Evolutionary conservation across 2,113 vertebrate species (phyloP).

Genomic region (Urocitellus parryii): DNA sequence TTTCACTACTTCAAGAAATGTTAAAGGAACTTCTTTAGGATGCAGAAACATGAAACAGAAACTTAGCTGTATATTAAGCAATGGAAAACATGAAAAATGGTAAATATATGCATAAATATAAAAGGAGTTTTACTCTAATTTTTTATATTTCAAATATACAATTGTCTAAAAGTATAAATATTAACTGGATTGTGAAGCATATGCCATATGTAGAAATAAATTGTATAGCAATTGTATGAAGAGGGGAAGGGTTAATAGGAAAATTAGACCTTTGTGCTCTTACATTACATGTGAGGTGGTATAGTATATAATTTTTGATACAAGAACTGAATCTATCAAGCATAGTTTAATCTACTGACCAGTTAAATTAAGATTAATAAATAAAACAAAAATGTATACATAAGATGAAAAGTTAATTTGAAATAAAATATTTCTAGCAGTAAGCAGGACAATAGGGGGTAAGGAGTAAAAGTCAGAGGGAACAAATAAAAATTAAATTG

Average conservation of each 20-base stretch:
- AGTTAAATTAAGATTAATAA: background rate
- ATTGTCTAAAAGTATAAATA: background rate
- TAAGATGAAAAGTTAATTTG: background rate
- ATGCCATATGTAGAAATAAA: background rate
- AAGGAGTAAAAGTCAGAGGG: background rate
- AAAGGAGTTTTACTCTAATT: background rate
- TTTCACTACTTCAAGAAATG: background rate
- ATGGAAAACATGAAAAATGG: background rate
- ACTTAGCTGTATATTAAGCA: background rate
- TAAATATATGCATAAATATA: background rate
- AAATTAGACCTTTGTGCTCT: background rate
- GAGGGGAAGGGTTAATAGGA: background rate
- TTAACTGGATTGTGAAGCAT: background rate
- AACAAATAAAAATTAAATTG: background rate
- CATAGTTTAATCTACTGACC: background rate
- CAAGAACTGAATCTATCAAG: background rate
- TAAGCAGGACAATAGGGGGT: background rate
- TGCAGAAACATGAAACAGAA: background rate
- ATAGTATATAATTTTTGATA: background rate
- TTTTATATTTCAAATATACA: background rate
- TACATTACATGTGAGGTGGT: no score
- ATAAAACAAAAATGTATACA: conserved; percentile 1
- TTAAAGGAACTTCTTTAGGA: background rate
- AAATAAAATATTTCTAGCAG: background rate
- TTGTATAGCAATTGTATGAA: background rate